Conservation (phyloP, 2,888 invertebrate species). For the Omphaloscelis lunosa region DNA sequence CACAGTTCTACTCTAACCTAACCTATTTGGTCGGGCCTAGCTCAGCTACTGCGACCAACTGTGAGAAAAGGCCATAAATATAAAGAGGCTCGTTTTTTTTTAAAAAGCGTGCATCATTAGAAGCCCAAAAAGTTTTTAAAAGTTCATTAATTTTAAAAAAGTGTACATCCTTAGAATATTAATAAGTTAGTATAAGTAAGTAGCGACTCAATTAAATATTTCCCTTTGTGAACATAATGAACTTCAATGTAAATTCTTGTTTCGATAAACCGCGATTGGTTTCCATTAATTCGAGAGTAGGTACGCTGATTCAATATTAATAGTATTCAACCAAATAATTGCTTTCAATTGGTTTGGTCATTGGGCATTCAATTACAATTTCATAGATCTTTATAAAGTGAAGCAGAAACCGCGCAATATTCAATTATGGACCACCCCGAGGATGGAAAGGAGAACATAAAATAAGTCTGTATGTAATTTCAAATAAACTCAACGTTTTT, state of each 20-base stretch:
- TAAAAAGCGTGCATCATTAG: not conserved
- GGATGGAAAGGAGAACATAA: not conserved
- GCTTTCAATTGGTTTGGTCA: not conserved
- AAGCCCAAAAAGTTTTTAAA: not conserved
- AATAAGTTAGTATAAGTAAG: not conserved
- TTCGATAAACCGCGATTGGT: conserved; percentile 10
- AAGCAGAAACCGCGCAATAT: not conserved
- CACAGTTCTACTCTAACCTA: not conserved
- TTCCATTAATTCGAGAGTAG: not conserved
- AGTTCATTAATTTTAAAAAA: not conserved
- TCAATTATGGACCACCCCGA: not conserved
- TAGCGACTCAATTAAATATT: not conserved
- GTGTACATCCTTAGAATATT: not conserved
- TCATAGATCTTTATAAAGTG: not conserved
- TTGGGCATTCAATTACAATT: not conserved
- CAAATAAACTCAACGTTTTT: conserved; percentile 1
- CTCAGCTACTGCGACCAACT: not conserved
- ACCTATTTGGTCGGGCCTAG: not conserved
- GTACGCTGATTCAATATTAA: not conserved
- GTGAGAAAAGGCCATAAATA: not conserved
- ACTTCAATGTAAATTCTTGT: conserved; percentile 5
- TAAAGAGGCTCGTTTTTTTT: not conserved
- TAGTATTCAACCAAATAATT: not conserved
- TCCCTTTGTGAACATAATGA: conserved; percentile 5
- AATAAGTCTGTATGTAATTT: conserved; percentile 6